Evolutionary conservation across 2,888 invertebrate genomes (phyloP).

Genomic region (Ectobius pallidus): DNA sequence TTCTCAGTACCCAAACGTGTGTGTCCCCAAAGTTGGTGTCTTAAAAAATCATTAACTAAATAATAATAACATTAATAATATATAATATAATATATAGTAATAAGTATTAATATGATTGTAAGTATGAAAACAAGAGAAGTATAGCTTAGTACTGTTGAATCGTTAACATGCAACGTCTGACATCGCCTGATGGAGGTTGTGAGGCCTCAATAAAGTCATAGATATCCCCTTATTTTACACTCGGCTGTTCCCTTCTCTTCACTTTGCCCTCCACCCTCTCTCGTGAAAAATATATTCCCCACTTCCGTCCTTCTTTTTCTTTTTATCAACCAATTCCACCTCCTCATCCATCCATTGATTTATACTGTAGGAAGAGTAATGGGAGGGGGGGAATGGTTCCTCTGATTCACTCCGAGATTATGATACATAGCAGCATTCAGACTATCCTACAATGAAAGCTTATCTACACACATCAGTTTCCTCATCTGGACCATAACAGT

Average conservation of each 20-base stretch:
- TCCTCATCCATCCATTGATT: conserved; percentile 37
- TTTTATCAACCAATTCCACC: conserved; percentile 29
- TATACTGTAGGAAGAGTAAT: conserved; percentile 30
- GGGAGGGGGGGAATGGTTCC: background rate
- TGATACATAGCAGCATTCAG: background rate
- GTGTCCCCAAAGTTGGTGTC: too few relatives aligned
- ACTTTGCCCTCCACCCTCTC: background rate
- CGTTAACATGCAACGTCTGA: too few relatives aligned
- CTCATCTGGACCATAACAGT: too few relatives aligned
- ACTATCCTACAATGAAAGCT: background rate
- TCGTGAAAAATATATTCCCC: background rate
- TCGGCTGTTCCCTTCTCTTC: background rate
- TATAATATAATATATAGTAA: too few relatives aligned
- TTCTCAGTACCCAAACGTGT: too few relatives aligned
- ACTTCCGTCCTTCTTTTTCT: conserved; percentile 18
- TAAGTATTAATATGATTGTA: too few relatives aligned
- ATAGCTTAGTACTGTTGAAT: too few relatives aligned
- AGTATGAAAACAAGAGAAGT: too few relatives aligned
- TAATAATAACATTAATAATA: too few relatives aligned
- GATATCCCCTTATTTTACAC: conserved; percentile 9
- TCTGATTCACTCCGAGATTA: background rate
- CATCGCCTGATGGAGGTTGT: background rate
- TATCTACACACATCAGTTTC: too few relatives aligned
- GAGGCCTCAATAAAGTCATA: conserved; percentile 13
- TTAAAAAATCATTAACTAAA: too few relatives aligned